phyloP scores from a whole-genome alignment of 2,113 vertebrate genomes.

The Lepidothrix coronata region DNA sequence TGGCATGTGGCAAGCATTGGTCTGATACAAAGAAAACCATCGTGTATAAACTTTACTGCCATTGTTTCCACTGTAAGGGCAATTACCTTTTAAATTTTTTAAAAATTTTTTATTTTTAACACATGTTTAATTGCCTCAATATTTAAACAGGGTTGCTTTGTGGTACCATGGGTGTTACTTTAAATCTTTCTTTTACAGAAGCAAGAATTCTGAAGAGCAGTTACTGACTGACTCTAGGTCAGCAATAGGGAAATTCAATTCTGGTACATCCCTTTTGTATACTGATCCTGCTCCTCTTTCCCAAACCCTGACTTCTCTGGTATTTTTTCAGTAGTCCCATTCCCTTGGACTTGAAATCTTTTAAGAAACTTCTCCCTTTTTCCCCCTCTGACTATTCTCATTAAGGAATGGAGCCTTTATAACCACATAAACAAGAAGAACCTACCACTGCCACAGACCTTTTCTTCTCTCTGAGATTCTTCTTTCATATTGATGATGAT shows the following conservation, averaged over 20 bases:
- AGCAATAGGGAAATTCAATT: neutral
- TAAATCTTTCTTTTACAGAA: neutral
- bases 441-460: neutral
- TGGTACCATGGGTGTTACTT: neutral
- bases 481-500: neutral
- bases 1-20: slow-evolving; percentile 77
- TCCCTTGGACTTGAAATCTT: neutral
- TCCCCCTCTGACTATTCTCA: no score
- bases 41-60: slow-evolving; percentile 64
- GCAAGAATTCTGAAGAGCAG: neutral
- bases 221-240: neutral
- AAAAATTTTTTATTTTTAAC: neutral
- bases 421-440: neutral
- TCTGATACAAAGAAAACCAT: slow-evolving; percentile 62
- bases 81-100: neutral
- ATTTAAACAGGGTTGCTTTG: slow-evolving; percentile 32
- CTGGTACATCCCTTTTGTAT: neutral
- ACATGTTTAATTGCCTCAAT: slow-evolving; percentile 62
- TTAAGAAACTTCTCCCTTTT: neutral
- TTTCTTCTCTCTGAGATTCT: neutral
- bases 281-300: neutral
- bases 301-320: neutral
- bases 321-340: neutral
- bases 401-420: neutral
- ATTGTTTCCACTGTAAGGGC: slow-evolving; percentile 37